Percentiles rank a stretch among this genome's conserved stretches.
These are phyloP conservation scores for Synaphobranchus kaupii DNA, from an alignment of 2,797 vertebrate genomes.

Conservation along the genomic window DNA sequence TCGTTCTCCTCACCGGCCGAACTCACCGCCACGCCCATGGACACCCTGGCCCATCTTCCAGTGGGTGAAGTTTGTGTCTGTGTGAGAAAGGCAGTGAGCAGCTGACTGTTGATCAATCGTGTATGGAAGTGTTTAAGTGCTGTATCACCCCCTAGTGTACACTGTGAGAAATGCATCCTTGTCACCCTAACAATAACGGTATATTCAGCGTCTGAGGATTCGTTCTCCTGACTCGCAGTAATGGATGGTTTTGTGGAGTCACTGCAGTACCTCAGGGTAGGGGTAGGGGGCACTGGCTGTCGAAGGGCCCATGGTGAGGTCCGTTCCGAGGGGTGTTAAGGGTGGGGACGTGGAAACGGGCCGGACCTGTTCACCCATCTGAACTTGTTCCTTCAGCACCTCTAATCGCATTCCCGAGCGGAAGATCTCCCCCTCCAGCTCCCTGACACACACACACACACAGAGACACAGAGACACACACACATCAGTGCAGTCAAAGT, in stretches of 20 bases:
- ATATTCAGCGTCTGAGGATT: neutral
- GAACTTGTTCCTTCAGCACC: slow-evolving; percentile 77
- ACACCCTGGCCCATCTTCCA: neutral
- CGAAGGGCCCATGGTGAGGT: neutral
- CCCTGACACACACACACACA: slow-evolving; percentile 59
- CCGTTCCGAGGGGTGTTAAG: neutral
- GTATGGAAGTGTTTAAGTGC: neutral
- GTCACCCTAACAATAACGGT: neutral
- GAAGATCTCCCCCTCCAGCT: slow-evolving; percentile 84
- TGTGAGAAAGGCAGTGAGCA: neutral
- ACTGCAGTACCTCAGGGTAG: slow-evolving; percentile 57
- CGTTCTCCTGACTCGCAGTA: neutral
- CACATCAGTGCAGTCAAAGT: neutral
- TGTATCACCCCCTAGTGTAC: slow-evolving; percentile 35
- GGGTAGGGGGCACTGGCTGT: slow-evolving; percentile 34
- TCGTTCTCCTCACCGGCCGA: slow-evolving; percentile 52
- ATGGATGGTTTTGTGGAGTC: neutral
- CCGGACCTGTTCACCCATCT: slow-evolving; percentile 46
- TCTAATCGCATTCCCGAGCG: slow-evolving; percentile 78
- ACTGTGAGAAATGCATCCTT: slow-evolving; percentile 7
- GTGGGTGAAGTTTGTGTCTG: slow-evolving; percentile 52
- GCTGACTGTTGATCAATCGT: neutral
- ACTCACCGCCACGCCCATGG: slow-evolving; percentile 42
- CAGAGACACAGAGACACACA: neutral
- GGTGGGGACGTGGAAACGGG: slow-evolving; percentile 17